phyloP scores from a whole-genome alignment of 2,888 invertebrate genomes.

The Camponotus fellah region DNA sequence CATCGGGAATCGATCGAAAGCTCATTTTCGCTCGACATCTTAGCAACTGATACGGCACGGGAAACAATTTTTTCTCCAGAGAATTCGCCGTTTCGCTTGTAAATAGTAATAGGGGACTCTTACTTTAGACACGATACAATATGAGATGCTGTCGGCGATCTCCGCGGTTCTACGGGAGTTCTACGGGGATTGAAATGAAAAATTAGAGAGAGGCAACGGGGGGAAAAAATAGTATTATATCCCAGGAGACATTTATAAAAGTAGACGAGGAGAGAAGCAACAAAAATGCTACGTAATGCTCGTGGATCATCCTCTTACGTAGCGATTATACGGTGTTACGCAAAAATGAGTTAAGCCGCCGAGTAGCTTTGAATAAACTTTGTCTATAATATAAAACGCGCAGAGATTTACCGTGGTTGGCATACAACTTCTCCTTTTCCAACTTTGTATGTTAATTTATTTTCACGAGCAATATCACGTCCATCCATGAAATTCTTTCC shows the following conservation, averaged over 20 bases:
- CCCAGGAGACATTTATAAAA: not conserved
- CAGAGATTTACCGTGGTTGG: not conserved
- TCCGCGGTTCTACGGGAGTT: not conserved
- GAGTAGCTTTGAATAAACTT: constrained; percentile 38
- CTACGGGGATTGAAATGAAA: constrained; percentile 6
- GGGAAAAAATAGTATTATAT: not conserved
- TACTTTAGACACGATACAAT: not conserved
- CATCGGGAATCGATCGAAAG: constrained; percentile 41
- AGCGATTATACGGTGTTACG: constrained; percentile 27
- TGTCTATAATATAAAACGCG: constrained; percentile 11
- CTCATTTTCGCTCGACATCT: constrained; percentile 28
- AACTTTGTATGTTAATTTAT: not conserved
- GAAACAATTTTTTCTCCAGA: not conserved
- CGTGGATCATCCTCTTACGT: constrained; percentile 32
- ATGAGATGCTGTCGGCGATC: constrained; percentile 7
- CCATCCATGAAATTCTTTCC: not conserved
- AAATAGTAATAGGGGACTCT: constrained; percentile 4
- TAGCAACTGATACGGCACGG: not conserved
- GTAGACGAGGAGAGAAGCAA: not conserved
- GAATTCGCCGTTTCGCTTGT: constrained; percentile 27
- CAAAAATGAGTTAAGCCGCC: constrained; percentile 36
- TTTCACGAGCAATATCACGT: constrained; percentile 5
- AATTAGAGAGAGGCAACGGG: not conserved
- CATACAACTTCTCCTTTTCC: not conserved
- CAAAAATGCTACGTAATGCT: constrained; percentile 8